These are phyloP conservation scores for Acipenser transmontanus DNA, from an alignment of 2,797 vertebrate genomes.

Conservation along the genomic window DNA sequence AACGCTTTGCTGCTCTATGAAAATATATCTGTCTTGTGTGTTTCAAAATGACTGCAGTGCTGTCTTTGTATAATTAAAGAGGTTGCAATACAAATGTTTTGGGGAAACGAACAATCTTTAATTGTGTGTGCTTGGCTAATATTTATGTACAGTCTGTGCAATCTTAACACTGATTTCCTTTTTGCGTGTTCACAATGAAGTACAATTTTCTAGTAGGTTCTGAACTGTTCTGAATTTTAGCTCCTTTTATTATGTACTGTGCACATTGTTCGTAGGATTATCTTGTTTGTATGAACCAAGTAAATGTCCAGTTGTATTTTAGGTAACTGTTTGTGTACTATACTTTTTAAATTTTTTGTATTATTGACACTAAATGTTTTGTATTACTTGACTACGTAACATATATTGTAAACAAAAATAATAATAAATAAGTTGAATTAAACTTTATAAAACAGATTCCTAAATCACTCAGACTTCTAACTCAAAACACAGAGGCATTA, in stretches of 20 bases:
- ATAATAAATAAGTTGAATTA: not conserved
- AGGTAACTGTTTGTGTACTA: not conserved
- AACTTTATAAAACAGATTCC: not conserved
- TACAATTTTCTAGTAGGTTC: conserved; percentile 9
- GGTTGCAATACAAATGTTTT: not conserved
- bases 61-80: not conserved
- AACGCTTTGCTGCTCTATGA: not conserved
- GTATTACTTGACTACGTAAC: not conserved
- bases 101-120: not conserved
- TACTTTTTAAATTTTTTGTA: not conserved
- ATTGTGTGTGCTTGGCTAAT: not conserved
- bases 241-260: conserved; percentile 13
- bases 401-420: conserved; percentile 7
- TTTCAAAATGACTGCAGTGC: not conserved
- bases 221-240: conserved; percentile 1
- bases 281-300: conserved; percentile 10
- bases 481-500: too few relatives aligned
- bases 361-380: conserved; percentile 7
- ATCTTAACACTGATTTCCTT: not conserved
- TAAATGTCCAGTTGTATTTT: conserved; percentile 1
- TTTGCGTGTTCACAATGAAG: conserved; percentile 11
- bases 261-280: conserved; percentile 4
- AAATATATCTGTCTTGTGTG: not conserved
- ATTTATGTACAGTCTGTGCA: not conserved
- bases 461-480: too few relatives aligned